A percentile compares a stretch with the other conserved stretches of the same genome.
phyloP scores from a whole-genome alignment of 2,888 invertebrate species.

The Philereme transversata region DNA sequence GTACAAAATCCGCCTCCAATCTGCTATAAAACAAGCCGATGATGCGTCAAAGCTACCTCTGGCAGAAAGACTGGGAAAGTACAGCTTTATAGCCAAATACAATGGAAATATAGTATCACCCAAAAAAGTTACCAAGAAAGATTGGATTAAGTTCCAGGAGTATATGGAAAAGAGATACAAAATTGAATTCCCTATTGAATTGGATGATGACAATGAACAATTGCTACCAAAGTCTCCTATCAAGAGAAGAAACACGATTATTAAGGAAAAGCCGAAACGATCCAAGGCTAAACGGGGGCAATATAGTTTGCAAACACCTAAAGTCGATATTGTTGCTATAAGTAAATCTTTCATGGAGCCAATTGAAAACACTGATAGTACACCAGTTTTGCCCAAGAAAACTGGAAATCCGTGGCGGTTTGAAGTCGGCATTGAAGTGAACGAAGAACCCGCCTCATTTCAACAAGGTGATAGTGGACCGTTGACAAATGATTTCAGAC shows the following conservation, averaged over 20 bases:
- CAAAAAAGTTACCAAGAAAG: slow-evolving; percentile 55
- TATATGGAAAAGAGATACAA: slow-evolving; percentile 60
- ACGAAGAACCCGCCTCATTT: not conserved
- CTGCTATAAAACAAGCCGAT: slow-evolving; percentile 66
- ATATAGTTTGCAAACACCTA: not conserved
- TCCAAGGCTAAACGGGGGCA: slow-evolving; percentile 21
- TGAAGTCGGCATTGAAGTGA: slow-evolving; percentile 12
- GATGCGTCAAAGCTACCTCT: slow-evolving; percentile 64
- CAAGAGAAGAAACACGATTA: slow-evolving; percentile 46
- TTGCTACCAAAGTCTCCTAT: slow-evolving; percentile 19
- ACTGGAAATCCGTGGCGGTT: slow-evolving; percentile 14
- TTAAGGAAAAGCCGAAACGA: slow-evolving; percentile 50
- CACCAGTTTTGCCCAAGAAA: slow-evolving; percentile 10
- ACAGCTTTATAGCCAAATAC: slow-evolving; percentile 74
- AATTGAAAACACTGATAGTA: not conserved
- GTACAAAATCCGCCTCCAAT: slow-evolving; percentile 57
- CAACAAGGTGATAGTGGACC: slow-evolving; percentile 6
- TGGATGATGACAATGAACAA: slow-evolving; percentile 46
- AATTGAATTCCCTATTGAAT: slow-evolving; percentile 58
- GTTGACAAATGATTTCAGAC: slow-evolving; percentile 18
- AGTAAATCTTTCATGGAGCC: not conserved
- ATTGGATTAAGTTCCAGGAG: slow-evolving; percentile 54
- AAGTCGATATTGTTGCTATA: not conserved
- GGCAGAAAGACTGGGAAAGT: slow-evolving; percentile 63
- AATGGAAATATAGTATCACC: slow-evolving; percentile 66